Evolutionary conservation across 1,140 invertebrate genomes (phyloP).

Genomic region (Venturia canescens): DNA sequence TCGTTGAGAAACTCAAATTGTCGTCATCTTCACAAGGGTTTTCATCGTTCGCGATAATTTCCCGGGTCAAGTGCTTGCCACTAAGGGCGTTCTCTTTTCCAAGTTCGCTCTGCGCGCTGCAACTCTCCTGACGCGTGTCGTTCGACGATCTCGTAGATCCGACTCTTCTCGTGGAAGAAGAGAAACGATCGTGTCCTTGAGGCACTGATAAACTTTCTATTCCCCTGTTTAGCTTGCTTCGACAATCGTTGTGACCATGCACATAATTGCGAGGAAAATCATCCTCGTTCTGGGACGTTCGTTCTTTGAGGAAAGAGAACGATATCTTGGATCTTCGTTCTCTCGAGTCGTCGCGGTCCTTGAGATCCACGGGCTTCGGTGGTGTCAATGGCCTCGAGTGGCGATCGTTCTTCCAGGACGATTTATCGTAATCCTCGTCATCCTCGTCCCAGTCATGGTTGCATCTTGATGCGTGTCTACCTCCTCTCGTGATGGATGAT

Average conservation of each 20-base stretch:
- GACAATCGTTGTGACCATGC: constrained; percentile 39
- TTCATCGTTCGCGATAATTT: constrained; percentile 5
- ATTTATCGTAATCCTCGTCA: constrained; percentile 42
- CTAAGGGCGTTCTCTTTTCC: constrained; percentile 36
- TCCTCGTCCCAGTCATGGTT: constrained; percentile 43
- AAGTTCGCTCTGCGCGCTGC: constrained; percentile 52
- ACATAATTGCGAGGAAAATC: constrained; percentile 38
- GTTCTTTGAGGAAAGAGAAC: constrained; percentile 34
- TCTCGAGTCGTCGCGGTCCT: constrained; percentile 45
- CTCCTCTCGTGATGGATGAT: constrained; percentile 44
- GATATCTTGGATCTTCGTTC: constrained; percentile 21
- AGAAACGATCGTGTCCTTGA: constrained; percentile 38
- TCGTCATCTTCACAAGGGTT: constrained; percentile 30
- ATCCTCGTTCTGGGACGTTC: constrained; percentile 3
- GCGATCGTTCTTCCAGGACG: constrained; percentile 51
- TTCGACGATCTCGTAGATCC: constrained; percentile 65
- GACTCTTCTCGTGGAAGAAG: constrained; percentile 50
- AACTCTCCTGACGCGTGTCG: constrained; percentile 61
- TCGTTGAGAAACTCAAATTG: constrained; percentile 52
- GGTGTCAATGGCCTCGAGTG: constrained; percentile 69
- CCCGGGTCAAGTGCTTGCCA: background rate
- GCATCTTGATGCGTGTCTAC: constrained; percentile 21
- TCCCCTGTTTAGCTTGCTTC: background rate
- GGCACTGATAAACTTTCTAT: background rate
- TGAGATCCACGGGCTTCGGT: constrained; percentile 49